These are phyloP conservation scores for Nephrotoma flavescens DNA, from an alignment of 2,888 invertebrate species.

Conservation along the genomic window DNA sequence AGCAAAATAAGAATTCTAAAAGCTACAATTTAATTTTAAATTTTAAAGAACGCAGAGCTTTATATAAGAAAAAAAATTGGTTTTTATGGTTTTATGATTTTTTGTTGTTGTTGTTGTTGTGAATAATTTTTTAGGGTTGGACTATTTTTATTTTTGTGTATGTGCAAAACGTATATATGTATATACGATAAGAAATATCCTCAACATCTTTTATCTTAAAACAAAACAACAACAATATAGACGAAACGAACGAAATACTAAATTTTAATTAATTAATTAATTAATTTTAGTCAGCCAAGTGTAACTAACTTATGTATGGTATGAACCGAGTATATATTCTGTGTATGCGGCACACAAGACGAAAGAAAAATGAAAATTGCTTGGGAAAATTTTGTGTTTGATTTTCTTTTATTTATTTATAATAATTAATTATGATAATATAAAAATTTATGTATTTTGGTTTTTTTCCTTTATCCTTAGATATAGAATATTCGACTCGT, in stretches of 20 bases:
- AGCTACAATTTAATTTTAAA: not conserved
- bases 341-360: not conserved
- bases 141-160: not conserved
- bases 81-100: not conserved
- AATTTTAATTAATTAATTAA: not conserved
- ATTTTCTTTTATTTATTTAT: not conserved
- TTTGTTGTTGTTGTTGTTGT: not conserved
- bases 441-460: not conserved
- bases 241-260: not conserved
- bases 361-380: not conserved
- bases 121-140: not conserved
- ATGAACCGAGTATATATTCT: not conserved
- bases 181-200: not conserved
- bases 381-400: not conserved
- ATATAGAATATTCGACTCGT: not conserved
- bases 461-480: not conserved
- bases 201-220: not conserved
- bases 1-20: not conserved
- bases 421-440: not conserved
- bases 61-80: not conserved
- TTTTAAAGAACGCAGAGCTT: not conserved
- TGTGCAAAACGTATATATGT: not conserved
- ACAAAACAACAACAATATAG: not conserved
- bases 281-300: slow-evolving; percentile 1
- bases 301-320: not conserved